Evolutionary conservation across 2,888 invertebrate species (phyloP), one percentile per base, ranked within the genome.

Genomic region (Plagodis pulveraria): DNA sequence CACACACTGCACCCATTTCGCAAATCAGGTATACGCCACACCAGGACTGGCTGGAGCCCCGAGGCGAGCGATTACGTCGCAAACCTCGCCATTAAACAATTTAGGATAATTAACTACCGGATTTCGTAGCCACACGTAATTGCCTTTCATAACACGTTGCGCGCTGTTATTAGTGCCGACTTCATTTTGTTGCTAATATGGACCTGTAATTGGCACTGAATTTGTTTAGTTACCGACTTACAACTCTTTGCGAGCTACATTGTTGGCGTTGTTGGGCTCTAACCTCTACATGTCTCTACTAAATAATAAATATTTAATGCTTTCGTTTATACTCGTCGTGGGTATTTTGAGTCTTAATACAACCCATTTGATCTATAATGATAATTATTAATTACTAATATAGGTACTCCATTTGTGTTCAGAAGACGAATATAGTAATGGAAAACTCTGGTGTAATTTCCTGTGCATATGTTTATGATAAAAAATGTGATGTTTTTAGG

Each of bases 81-180:
- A 76, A 84, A 84, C 80, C 84, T 86, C 75, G 70, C 78, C 81
- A 93, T 92, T 92, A 92, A 86, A 91, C 92, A 92, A 93, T 93
- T 93, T 92, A 83, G 89, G 84, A 88, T 86, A 91, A 93, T 93
- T 93, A 93, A 92, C 93, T 91, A 91, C 90, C 85, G 92, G 91
- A 91, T 87, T 89, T 89, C 81, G 87, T 84, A 83, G 81, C 81
- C 79, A 79, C 71, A 38, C 44, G 84, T 88, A 87, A 92, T 92
- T 89, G 84, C 85, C 80, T 86, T 83, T 88, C 87, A 90, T 91
- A 89, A 89, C 87, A 85, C 83, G 82, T 77, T 76, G 76, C 81
- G 79, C 80, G 68, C 75, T 81, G 76, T 85, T 81, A 87, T 84
- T 86, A 87, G 75, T 71, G 68, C 70, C 74, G 70, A 71, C 77